Evolutionary conservation across 2,113 vertebrate species (phyloP).

Genomic region (Emydura subglobosa): DNA sequence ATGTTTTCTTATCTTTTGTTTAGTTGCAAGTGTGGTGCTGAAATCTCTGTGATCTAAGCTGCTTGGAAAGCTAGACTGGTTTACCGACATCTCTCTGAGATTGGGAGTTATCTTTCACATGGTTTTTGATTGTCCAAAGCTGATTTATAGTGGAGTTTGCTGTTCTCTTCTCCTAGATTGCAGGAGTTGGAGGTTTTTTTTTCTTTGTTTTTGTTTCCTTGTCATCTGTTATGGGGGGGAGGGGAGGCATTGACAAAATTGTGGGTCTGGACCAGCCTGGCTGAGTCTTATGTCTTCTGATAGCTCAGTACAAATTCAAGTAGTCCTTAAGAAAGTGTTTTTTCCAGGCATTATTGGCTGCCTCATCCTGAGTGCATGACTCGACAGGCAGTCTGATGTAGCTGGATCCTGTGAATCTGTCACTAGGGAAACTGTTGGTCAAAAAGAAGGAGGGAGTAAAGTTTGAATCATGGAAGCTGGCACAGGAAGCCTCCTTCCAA

Average conservation of each 20-base stretch:
- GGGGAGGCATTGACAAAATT: not conserved
- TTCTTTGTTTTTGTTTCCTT: not conserved
- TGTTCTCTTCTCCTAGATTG: not conserved
- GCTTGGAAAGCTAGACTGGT: not conserved
- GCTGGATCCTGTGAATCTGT: not conserved
- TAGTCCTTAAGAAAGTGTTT: not conserved
- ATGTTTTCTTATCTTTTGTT: not conserved
- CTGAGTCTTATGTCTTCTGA: too few relatives aligned
- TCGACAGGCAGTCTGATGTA: rapidly evolving
- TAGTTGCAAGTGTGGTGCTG: not conserved
- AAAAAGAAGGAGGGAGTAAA: not conserved
- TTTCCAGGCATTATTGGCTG: rapidly evolving
- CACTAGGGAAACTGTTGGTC: not conserved
- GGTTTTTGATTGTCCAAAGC: not conserved
- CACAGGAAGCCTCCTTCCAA: rapidly evolving
- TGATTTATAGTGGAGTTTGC: not conserved
- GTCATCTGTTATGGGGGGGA: not conserved
- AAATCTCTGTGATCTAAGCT: not conserved
- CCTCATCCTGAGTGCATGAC: not conserved
- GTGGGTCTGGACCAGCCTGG: too few relatives aligned
- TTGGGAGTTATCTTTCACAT: not conserved
- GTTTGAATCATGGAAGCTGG: not conserved
- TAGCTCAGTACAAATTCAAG: too few relatives aligned
- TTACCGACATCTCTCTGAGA: not conserved
- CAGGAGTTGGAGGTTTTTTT: not conserved